Evolutionary conservation across 2,797 vertebrate genomes (phyloP), one percentile per base, ranked within the genome.

Genomic region (Sebastes paucispinis): DNA sequence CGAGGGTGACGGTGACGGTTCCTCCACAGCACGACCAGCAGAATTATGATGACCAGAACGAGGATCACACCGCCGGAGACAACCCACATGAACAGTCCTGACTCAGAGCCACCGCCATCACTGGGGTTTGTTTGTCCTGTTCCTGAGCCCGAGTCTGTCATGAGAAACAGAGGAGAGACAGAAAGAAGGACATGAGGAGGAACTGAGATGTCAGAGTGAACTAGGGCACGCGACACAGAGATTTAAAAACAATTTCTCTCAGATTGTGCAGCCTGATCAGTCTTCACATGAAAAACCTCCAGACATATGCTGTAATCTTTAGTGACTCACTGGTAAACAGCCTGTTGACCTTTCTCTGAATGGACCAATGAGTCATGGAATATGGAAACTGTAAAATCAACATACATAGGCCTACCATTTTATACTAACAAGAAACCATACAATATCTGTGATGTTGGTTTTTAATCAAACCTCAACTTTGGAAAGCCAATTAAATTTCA

Each of bases 81-180:
- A 75, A 98, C 95, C 89, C 98, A 98, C 77, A 96, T 93, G 75
- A 98, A 96, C 93, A 97, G 95, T 90, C 96, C 96, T 92, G 97
- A 95, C 91, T 96, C 95, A 32, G 97, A 95, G 93, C 95, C 96
- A 39, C 96, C 93, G 80, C 94, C 94, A 72, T 96, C 95, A 78
- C 96, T 72, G 0, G 92, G 83, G 24, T 79, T 75, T 66, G 96
- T 95, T 83, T 95, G 96, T 43, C 85, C 92, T 4, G 88, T 58
- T 50, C 91, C 93, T 14, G 79, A 87, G 55, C 69, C 84, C 3
- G 65, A n/a, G 57, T 89, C 93, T 83, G 87, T 89, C 58, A 80
- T 12, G 24, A 47, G 59, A 74, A 66, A 76, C 54, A 50, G 66
- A 68, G 18, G 54, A 73, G 27, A 67, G 55, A 60, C 20, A 47